A percentile compares a stretch with the other conserved stretches of the same genome.
These are phyloP conservation scores for Champsocephalus esox DNA, from an alignment of 2,797 vertebrate species.

Conservation along the genomic window DNA sequence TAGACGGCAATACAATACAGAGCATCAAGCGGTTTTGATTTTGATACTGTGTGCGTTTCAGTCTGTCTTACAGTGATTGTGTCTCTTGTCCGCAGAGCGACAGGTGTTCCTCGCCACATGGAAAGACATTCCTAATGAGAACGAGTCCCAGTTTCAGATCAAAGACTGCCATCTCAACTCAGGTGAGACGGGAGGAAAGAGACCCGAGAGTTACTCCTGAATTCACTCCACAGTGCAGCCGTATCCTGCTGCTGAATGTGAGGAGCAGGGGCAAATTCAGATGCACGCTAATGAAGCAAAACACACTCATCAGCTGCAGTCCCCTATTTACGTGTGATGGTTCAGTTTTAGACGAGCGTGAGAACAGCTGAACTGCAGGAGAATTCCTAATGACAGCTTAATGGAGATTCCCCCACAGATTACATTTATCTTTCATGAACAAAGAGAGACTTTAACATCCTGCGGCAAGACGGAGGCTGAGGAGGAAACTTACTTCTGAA, in stretches of 20 bases:
- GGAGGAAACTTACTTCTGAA: slow-evolving; percentile 55
- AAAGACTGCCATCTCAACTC: slow-evolving; percentile 94
- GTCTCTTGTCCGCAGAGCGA: slow-evolving; percentile 85
- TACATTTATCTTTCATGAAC: slow-evolving; percentile 53
- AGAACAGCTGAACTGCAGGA: slow-evolving; percentile 56
- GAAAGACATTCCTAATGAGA: slow-evolving; percentile 98
- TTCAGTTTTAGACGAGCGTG: slow-evolving; percentile 56
- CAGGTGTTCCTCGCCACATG: slow-evolving; percentile 97
- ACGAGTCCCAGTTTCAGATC: slow-evolving; percentile 96
- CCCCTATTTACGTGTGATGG: slow-evolving; percentile 59
- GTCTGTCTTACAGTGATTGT: slow-evolving; percentile 12
- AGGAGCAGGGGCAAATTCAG: slow-evolving; percentile 30
- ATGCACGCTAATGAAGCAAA: slow-evolving; percentile 46
- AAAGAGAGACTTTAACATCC: slow-evolving; percentile 55
- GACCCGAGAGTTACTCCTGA: slow-evolving; percentile 4
- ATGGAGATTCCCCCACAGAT: slow-evolving; percentile 64
- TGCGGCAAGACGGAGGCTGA: slow-evolving; percentile 33
- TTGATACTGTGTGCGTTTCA: not conserved
- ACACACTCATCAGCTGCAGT: slow-evolving; percentile 50
- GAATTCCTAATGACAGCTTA: slow-evolving; percentile 72
- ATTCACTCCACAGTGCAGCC: not conserved
- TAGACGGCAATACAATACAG: no score
- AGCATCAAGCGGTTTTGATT: not conserved
- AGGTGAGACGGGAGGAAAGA: slow-evolving; percentile 81
- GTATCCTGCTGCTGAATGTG: slow-evolving; percentile 2